Percentiles rank a stretch among this genome's conserved stretches.
Evolutionary conservation across 2,888 invertebrate species (phyloP).

Genomic region (Melieria crassipennis): DNA sequence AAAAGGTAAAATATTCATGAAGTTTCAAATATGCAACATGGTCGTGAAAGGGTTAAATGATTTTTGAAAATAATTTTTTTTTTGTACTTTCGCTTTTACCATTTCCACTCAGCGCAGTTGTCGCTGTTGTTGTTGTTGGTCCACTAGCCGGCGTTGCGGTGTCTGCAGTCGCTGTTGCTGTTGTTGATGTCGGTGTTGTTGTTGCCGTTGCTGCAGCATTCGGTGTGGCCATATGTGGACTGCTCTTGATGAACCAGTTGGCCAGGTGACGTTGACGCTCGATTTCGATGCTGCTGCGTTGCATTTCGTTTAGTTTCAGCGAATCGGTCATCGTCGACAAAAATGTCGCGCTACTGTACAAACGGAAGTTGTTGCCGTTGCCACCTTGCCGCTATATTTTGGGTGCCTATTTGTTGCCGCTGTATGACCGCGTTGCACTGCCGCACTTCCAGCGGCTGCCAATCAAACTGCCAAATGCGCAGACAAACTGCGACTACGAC

Average conservation of each 20-base stretch:
- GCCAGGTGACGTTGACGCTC: constrained; percentile 66
- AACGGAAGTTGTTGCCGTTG: constrained; percentile 1
- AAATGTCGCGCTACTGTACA: background rate
- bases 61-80: background rate
- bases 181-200: constrained; percentile 35
- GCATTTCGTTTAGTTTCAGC: constrained; percentile 64
- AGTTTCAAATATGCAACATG: too few relatives aligned
- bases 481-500: too few relatives aligned
- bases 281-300: constrained; percentile 66
- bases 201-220: constrained; percentile 46
- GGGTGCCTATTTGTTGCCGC: background rate
- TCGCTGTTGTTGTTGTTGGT: constrained; percentile 39
- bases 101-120: constrained; percentile 49
- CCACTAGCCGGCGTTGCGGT: constrained; percentile 38
- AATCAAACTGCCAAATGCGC: too few relatives aligned
- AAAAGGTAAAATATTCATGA: too few relatives aligned
- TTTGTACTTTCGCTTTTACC: background rate
- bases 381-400: background rate
- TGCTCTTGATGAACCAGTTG: constrained; percentile 66
- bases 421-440: too few relatives aligned
- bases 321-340: constrained; percentile 57
- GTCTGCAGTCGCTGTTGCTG: constrained; percentile 38
- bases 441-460: too few relatives aligned
- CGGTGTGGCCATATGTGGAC: constrained; percentile 65
- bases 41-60: too few relatives aligned